These are phyloP conservation scores for Apostichopus parvimensis DNA, from an alignment of 35 echinoderm and acorn worm species.

Conservation along the genomic window DNA sequence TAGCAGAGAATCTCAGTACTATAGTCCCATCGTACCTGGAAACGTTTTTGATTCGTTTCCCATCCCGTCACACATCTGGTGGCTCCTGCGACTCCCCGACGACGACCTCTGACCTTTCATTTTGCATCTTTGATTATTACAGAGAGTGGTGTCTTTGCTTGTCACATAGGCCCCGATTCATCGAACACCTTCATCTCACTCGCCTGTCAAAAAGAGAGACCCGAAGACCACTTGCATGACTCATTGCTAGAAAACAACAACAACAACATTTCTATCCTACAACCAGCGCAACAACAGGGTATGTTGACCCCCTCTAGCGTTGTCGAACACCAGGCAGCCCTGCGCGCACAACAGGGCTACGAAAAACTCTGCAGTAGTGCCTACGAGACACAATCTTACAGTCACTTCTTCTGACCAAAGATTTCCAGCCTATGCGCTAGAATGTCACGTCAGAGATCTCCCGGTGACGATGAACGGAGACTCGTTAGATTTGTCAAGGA, in stretches of 20 bases:
- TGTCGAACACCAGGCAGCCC: constrained; percentile 25
- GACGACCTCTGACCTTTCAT: not conserved
- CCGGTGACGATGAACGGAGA: not conserved
- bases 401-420: constrained; percentile 41
- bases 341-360: constrained; percentile 16
- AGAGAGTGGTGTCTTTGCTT: constrained; percentile 5
- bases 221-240: constrained; percentile 11
- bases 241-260: constrained; percentile 40
- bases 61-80: too few relatives aligned
- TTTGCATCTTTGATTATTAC: constrained; percentile 31
- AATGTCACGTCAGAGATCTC: not conserved
- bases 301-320: constrained; percentile 27
- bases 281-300: constrained; percentile 1
- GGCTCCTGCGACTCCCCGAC: too few relatives aligned
- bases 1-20: too few relatives aligned
- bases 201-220: constrained; percentile 7
- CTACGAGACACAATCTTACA: constrained; percentile 32
- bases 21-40: too few relatives aligned
- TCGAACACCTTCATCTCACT: constrained; percentile 41
- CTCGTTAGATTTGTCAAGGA: not conserved
- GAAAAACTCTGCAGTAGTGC: constrained; percentile 34
- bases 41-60: too few relatives aligned
- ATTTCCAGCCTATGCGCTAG: not conserved
- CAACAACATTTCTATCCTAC: not conserved
- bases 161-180: constrained; percentile 29